Evolutionary conservation across 2,888 invertebrate genomes (phyloP).

Genomic region (Chrysotoxum bicinctum): DNA sequence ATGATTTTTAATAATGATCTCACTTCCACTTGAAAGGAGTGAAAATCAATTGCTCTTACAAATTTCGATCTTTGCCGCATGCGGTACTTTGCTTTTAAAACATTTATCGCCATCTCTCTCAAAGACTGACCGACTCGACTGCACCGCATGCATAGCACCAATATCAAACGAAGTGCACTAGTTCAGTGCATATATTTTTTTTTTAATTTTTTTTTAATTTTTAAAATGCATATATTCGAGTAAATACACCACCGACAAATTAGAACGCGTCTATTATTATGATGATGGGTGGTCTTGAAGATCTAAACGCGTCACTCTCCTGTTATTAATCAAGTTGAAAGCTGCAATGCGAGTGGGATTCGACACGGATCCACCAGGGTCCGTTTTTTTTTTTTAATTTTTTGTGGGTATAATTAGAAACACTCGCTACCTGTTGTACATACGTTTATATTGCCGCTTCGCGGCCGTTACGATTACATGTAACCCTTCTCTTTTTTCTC

Average conservation of each 20-base stretch:
- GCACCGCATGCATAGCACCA: slow-evolving; percentile 30
- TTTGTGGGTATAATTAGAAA: slow-evolving; percentile 22
- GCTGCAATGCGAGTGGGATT: slow-evolving; percentile 34
- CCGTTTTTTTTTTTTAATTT: neutral
- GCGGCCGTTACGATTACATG: neutral
- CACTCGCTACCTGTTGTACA: slow-evolving; percentile 33
- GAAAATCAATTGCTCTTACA: slow-evolving; percentile 58
- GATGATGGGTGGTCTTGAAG: slow-evolving; percentile 66
- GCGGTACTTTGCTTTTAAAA: slow-evolving; percentile 51
- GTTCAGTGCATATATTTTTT: neutral
- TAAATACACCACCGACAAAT: slow-evolving; percentile 52
- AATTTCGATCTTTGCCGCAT: slow-evolving; percentile 43
- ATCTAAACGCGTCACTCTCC: slow-evolving; percentile 52
- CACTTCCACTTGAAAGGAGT: slow-evolving; percentile 63
- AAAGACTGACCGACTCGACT: slow-evolving; percentile 41
- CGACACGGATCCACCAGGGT: slow-evolving; percentile 41
- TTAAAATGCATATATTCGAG: slow-evolving; percentile 37
- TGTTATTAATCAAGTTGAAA: slow-evolving; percentile 57
- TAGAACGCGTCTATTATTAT: slow-evolving; percentile 58
- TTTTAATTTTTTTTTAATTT: neutral
- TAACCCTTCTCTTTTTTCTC: neutral
- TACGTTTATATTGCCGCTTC: neutral
- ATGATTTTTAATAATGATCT: slow-evolving; percentile 61
- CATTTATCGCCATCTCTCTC: slow-evolving; percentile 56
- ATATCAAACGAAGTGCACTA: slow-evolving; percentile 41